Conservation (phyloP, 2,888 invertebrate species). For the Scotopteryx bipunctaria region DNA sequence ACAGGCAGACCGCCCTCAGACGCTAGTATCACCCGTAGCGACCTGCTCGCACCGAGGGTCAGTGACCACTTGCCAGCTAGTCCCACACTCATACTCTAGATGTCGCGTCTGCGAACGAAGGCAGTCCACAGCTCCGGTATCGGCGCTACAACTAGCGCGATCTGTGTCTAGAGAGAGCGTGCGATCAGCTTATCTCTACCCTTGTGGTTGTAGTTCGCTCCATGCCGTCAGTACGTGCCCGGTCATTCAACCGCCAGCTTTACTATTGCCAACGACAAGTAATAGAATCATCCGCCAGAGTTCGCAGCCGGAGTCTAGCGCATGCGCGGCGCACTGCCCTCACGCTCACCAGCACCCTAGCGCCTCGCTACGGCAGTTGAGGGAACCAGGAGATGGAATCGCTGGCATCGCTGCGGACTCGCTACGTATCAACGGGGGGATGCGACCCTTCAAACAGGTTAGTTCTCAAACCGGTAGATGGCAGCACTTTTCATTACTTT, state of each 20-base stretch:
- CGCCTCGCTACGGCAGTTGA: constrained; percentile 93
- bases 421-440: constrained; percentile 97
- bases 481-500: constrained; percentile 49
- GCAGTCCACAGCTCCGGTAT: constrained; percentile 91
- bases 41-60: constrained; percentile 85
- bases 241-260: constrained; percentile 87
- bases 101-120: constrained; percentile 89
- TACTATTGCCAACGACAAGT: constrained; percentile 88
- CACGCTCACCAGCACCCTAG: constrained; percentile 89
- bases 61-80: constrained; percentile 86
- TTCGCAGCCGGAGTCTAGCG: constrained; percentile 91
- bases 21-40: constrained; percentile 81
- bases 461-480: constrained; percentile 65
- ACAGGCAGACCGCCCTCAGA: constrained; percentile 80
- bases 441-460: constrained; percentile 98
- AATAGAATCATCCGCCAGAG: constrained; percentile 94
- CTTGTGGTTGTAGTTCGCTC: constrained; percentile 82
- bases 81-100: constrained; percentile 86
- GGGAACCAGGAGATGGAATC: constrained; percentile 93
- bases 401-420: constrained; percentile 98
- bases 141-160: constrained; percentile 90
- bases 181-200: constrained; percentile 87
- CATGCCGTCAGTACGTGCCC: constrained; percentile 85
- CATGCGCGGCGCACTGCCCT: constrained; percentile 86
- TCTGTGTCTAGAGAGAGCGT: constrained; percentile 93